Base-by-base conservation (phyloP, 2,797 vertebrate species). In the Cossypha polioptera region DNA sequence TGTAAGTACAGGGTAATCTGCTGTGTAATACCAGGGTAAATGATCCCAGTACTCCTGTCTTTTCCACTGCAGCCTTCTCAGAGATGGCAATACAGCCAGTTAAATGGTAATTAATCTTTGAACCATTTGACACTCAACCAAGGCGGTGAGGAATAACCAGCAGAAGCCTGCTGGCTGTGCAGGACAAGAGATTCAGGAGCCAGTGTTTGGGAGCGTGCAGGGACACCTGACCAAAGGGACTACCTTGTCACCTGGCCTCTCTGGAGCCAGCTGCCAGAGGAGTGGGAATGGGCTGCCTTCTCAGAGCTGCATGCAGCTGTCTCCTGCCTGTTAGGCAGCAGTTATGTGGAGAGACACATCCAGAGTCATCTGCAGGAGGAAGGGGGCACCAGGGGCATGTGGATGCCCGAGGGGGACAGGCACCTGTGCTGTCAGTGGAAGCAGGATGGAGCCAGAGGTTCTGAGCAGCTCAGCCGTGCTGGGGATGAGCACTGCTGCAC, bases 41-140 rank as follows among this genome's bases (percentile, higher is more conserved):
- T 92, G 90, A 94, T 88, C 83, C 85, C 86, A 61, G 42, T 69
- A 75, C 82, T 90, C 89, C 89, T 94, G 63, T 68, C 90, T 93
- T 92, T 80, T 88, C 35, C 62, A 43, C 75, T 36, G 21, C 79
- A 97, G 89, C 68, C 87, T 90, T 95, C 86, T 14, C 47, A 50
- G 92, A 87, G 88, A 90, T 57, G 54, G 72, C 85, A 94, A 75
- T 50, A 61, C 38, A 82, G 61, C 35, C 7, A 1, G 36, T 75
- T 88, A 95, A 95, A 66, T 0, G 22, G 77, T 63, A 86, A 95
- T 96, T 97, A 95, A 95, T 92, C 92, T 93, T 63, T 88, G 86
- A 94, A 91, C 88, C 74, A 26, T 29, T 35, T 75, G 85, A 92
- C 79, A 53, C 54, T 80, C n/a, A 45, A 79, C 58, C 58, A 62